Evolutionary conservation across 2,797 vertebrate species (phyloP).

Genomic region (Coracias cyanogaster): DNA sequence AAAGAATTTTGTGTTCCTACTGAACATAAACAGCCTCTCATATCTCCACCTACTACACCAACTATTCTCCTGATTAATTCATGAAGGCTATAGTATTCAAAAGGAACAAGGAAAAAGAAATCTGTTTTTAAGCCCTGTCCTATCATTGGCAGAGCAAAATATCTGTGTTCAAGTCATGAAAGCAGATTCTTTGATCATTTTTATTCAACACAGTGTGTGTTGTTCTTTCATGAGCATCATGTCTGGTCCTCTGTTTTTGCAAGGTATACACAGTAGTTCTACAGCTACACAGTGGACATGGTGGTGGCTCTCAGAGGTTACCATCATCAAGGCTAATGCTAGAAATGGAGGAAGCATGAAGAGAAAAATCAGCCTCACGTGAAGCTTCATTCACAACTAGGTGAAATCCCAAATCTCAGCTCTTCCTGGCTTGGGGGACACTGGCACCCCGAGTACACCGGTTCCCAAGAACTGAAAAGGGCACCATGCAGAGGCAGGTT

Average conservation of each 20-base stretch:
- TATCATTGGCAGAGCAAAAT: constrained; percentile 45
- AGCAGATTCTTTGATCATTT: background rate
- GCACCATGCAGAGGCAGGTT: accelerated
- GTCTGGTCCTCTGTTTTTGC: constrained; percentile 11
- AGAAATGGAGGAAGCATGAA: background rate
- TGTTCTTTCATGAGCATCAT: constrained; percentile 25
- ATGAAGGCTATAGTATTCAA: constrained; percentile 58
- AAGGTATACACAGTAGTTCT: background rate
- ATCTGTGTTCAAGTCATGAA: constrained; percentile 27
- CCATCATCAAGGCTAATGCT: constrained; percentile 12
- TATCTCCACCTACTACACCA: constrained; percentile 32
- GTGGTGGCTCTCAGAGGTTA: background rate
- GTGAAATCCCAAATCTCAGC: background rate
- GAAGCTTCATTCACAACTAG: background rate
- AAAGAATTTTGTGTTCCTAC: constrained; percentile 60
- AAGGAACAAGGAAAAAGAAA: constrained; percentile 38
- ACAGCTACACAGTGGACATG: background rate
- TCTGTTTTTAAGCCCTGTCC: constrained; percentile 35
- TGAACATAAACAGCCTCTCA: constrained; percentile 55
- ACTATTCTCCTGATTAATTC: constrained; percentile 63
- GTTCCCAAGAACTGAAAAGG: background rate
- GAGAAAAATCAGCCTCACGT: background rate
- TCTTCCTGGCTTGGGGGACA: background rate
- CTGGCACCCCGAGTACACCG: background rate
- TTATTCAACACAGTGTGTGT: background rate